phyloP scores from a whole-genome alignment of 2,888 invertebrate genomes.

The Axea sp. region DNA sequence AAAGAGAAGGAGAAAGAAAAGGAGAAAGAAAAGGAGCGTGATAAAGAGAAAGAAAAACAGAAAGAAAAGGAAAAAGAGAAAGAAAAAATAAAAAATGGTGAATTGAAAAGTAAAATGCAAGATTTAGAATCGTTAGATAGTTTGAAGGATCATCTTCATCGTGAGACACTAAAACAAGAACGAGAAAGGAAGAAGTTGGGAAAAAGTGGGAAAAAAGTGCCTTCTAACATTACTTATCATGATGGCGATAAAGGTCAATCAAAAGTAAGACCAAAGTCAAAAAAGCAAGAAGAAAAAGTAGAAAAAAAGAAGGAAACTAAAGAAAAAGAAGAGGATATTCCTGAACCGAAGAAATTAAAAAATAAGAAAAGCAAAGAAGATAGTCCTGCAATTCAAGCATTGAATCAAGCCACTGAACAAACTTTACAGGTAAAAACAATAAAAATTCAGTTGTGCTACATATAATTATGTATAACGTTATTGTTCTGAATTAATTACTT shows the following conservation, averaged over 20 bases:
- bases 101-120: conserved; percentile 80
- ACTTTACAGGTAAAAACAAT: conserved; percentile 81
- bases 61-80: conserved; percentile 62
- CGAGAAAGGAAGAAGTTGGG: conserved; percentile 73
- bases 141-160: conserved; percentile 75
- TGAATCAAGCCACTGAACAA: conserved; percentile 87
- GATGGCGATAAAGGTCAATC: conserved; percentile 71
- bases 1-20: conserved; percentile 58
- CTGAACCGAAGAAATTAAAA: conserved; percentile 73
- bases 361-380: conserved; percentile 72
- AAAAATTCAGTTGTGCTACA: too few relatives aligned
- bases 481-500: too few relatives aligned
- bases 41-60: conserved; percentile 76
- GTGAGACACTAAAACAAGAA: conserved; percentile 75
- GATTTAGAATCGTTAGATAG: conserved; percentile 77
- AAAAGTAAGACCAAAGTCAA: conserved; percentile 72
- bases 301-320: conserved; percentile 66
- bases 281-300: conserved; percentile 62
- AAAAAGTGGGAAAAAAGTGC: conserved; percentile 76
- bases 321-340: conserved; percentile 55
- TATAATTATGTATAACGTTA: too few relatives aligned
- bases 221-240: conserved; percentile 77
- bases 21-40: conserved; percentile 75
- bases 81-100: conserved; percentile 82
- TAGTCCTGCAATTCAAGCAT: conserved; percentile 83